phyloP scores from a whole-genome alignment of 2,888 invertebrate species.

The Phania funesta region DNA sequence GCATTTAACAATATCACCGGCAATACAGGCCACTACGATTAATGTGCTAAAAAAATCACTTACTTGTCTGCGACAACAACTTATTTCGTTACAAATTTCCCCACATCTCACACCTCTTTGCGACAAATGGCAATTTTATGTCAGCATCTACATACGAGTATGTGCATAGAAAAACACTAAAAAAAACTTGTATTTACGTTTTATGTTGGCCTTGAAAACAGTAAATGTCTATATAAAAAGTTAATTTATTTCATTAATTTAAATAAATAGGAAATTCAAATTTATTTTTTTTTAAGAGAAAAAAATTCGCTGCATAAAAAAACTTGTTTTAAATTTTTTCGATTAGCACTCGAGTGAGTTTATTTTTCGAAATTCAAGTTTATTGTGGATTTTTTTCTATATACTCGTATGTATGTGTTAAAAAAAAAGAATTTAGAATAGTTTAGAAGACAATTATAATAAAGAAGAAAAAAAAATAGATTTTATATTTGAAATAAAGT shows the following conservation, averaged over 20 bases:
- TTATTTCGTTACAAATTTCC: background rate
- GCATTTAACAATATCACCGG: too few species aligned
- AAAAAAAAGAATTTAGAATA: too few species aligned
- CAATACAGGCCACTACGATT: too few species aligned
- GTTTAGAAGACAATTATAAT: too few species aligned
- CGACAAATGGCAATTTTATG: background rate
- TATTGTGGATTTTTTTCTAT: constrained; percentile 9
- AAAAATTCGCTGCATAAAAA: constrained; percentile 20
- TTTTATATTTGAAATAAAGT: too few species aligned
- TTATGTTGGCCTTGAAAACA: constrained; percentile 44
- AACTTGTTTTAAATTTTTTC: constrained; percentile 24
- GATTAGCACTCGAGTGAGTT: background rate
- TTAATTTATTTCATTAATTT: constrained; percentile 44
- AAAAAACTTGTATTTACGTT: constrained; percentile 34
- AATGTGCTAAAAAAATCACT: background rate
- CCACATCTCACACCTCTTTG: constrained; percentile 24
- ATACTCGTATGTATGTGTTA: too few species aligned
- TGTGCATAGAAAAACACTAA: constrained; percentile 1
- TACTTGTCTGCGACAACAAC: background rate
- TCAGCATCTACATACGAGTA: background rate
- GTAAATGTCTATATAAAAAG: constrained; percentile 26
- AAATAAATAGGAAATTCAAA: constrained; percentile 56
- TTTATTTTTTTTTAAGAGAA: constrained; percentile 14
- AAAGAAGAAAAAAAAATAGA: too few species aligned
- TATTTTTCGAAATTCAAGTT: constrained; percentile 21